Evolutionary conservation across 2,113 vertebrate genomes (phyloP).

Genomic region (Caranx melampygus): DNA sequence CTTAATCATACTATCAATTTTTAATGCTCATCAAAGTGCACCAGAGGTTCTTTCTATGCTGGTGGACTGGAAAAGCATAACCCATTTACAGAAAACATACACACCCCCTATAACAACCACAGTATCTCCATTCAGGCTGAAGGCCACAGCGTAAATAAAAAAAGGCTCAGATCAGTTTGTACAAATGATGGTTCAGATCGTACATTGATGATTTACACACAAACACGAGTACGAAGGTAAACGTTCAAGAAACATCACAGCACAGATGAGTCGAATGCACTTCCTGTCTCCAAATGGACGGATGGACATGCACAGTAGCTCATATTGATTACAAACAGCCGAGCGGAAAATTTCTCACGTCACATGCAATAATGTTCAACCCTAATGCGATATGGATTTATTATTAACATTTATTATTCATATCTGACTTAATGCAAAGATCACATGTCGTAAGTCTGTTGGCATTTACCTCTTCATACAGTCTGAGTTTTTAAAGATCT

Average conservation of each 20-base stretch:
- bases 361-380: slow-evolving; percentile 15
- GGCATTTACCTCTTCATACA: neutral
- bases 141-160: slow-evolving; percentile 23
- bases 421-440: slow-evolving; percentile 13
- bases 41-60: slow-evolving; percentile 28
- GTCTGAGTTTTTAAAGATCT: neutral
- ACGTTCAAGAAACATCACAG: slow-evolving; percentile 23
- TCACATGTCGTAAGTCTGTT: neutral
- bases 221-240: neutral
- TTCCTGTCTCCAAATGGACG: no score
- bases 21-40: slow-evolving; percentile 52
- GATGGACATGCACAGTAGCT: neutral
- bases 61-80: slow-evolving; percentile 31
- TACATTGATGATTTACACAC: neutral
- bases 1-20: slow-evolving; percentile 20
- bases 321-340: neutral
- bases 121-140: slow-evolving; percentile 14
- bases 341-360: slow-evolving; percentile 4
- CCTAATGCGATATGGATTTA: neutral
- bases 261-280: neutral
- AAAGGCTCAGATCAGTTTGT: neutral
- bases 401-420: slow-evolving; percentile 28
- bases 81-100: slow-evolving; percentile 6
- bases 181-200: neutral
- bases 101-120: neutral